Conservation (phyloP, 2,797 vertebrate species). For the Geotrypetes seraphini region DNA sequence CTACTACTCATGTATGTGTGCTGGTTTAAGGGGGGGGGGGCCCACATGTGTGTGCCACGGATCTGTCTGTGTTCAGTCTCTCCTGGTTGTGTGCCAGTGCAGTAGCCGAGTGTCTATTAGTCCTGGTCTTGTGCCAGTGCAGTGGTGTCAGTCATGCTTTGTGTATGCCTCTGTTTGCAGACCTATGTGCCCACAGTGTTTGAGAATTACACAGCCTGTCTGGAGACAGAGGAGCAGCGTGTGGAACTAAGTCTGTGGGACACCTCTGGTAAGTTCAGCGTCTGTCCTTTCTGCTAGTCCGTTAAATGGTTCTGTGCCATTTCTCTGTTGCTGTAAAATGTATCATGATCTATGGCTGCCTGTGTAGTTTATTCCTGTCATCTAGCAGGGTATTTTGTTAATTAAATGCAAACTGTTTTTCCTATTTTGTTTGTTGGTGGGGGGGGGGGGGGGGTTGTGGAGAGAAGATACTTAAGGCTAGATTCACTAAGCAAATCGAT, state of each 20-base stretch:
- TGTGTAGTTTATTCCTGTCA: no score
- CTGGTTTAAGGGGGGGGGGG: no score
- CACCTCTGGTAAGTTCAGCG: slow-evolving; percentile 78
- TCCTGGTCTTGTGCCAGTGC: slow-evolving; percentile 1
- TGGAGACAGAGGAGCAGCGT: slow-evolving; percentile 84
- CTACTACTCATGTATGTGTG: no score
- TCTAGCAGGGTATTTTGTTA: no score
- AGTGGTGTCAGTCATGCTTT: slow-evolving; percentile 6
- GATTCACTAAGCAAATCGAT: no score
- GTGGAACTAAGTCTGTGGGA: slow-evolving; percentile 94
- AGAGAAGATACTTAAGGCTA: no score
- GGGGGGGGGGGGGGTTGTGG: background rate
- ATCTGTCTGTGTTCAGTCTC: no score
- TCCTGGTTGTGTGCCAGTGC: background rate
- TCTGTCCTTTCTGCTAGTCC: background rate
- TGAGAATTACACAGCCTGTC: slow-evolving; percentile 89
- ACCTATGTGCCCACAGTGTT: slow-evolving; percentile 92
- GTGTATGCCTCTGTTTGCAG: slow-evolving; percentile 40
- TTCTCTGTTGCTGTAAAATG: background rate
- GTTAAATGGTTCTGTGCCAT: accelerated
- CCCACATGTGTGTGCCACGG: no score
- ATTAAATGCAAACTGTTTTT: background rate
- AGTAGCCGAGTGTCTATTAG: no score
- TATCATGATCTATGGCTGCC: background rate
- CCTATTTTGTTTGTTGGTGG: no score